phyloP scores from a whole-genome alignment of 1,140 invertebrate species.

The Neoseiulus cucumeris region DNA sequence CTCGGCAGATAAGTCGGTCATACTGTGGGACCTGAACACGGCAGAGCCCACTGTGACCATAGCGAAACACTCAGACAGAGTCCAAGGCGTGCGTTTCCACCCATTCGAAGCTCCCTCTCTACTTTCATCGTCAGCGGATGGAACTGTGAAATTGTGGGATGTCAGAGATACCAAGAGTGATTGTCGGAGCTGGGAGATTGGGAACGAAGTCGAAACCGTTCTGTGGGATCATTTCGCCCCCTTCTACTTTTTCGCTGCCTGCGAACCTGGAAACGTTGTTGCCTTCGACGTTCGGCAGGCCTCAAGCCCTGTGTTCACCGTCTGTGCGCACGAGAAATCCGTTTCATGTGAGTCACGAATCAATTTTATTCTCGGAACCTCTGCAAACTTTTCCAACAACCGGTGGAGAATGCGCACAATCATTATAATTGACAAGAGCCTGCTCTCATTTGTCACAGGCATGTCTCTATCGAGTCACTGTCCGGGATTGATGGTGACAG shows the following conservation, averaged over 20 bases:
- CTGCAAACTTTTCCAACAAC: too few relatives aligned
- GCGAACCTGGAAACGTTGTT: slow-evolving; percentile 52
- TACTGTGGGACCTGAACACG: slow-evolving; percentile 80
- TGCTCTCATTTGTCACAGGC: slow-evolving; percentile 27
- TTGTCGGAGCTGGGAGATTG: slow-evolving; percentile 44
- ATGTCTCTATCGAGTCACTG: slow-evolving; percentile 43
- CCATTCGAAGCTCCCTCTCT: slow-evolving; percentile 55
- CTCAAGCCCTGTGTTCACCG: slow-evolving; percentile 46
- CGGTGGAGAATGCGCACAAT: too few relatives aligned
- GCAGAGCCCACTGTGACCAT: slow-evolving; percentile 49
- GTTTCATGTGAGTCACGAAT: slow-evolving; percentile 37
- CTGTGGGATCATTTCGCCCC: slow-evolving; percentile 56
- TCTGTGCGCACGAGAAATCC: slow-evolving; percentile 56
- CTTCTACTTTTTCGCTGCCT: slow-evolving; percentile 51
- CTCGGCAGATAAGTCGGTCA: slow-evolving; percentile 63
- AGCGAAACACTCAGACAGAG: slow-evolving; percentile 51
- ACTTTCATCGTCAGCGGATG: slow-evolving; percentile 48
- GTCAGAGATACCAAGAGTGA: slow-evolving; percentile 40
- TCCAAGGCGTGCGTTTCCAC: slow-evolving; percentile 33
- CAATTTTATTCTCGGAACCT: too few relatives aligned
- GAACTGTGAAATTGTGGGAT: slow-evolving; percentile 48
- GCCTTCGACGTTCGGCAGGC: slow-evolving; percentile 52
- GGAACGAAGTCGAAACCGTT: slow-evolving; percentile 68
- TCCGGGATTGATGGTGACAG: slow-evolving; percentile 46
- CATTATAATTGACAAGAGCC: too few relatives aligned